phyloP scores from a whole-genome alignment of 2,797 vertebrate genomes.

The Selene dorsalis region DNA sequence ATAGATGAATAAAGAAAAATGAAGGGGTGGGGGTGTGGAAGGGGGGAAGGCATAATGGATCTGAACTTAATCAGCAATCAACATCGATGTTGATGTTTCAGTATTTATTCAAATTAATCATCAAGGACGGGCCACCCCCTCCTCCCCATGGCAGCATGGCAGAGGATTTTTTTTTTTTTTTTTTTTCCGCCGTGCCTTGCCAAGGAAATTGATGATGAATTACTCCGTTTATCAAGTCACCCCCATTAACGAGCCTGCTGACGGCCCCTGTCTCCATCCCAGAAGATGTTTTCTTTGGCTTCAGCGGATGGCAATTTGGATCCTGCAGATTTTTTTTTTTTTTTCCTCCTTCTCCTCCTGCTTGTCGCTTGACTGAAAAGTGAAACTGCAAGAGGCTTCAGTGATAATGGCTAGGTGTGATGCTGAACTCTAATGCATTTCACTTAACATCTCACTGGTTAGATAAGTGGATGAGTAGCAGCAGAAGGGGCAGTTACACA shows the following conservation, averaged over 20 bases:
- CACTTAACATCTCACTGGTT: conserved; percentile 69
- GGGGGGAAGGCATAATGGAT: conserved; percentile 72
- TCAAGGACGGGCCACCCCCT: conserved; percentile 73
- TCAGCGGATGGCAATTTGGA: conserved; percentile 59
- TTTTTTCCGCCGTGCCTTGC: conserved; percentile 57
- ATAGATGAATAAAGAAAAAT: conserved; percentile 53
- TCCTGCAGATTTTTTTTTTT: conserved; percentile 31
- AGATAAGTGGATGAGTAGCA: conserved; percentile 71
- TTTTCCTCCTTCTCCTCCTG: background rate
- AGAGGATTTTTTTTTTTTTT: conserved; percentile 68
- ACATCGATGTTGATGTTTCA: conserved; percentile 81
- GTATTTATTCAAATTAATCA: conserved; percentile 87
- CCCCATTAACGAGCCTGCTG: conserved; percentile 76
- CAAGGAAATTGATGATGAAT: conserved; percentile 85
- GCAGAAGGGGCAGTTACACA: conserved; percentile 44
- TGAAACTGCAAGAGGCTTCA: conserved; percentile 56
- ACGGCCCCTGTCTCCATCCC: conserved; percentile 65
- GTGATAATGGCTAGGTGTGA: conserved; percentile 64
- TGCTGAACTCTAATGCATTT: conserved; percentile 59
- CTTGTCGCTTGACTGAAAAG: conserved; percentile 54
- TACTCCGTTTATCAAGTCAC: conserved; percentile 81
- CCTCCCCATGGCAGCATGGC: conserved; percentile 57
- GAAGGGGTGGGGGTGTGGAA: too few species aligned
- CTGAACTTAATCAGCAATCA: conserved; percentile 84
- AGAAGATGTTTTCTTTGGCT: conserved; percentile 67